A percentile compares a stretch with the other conserved stretches of the same genome.
These are phyloP conservation scores for Tetragnatha versicolor DNA, from an alignment of 1,140 invertebrate genomes.

Conservation along the genomic window DNA sequence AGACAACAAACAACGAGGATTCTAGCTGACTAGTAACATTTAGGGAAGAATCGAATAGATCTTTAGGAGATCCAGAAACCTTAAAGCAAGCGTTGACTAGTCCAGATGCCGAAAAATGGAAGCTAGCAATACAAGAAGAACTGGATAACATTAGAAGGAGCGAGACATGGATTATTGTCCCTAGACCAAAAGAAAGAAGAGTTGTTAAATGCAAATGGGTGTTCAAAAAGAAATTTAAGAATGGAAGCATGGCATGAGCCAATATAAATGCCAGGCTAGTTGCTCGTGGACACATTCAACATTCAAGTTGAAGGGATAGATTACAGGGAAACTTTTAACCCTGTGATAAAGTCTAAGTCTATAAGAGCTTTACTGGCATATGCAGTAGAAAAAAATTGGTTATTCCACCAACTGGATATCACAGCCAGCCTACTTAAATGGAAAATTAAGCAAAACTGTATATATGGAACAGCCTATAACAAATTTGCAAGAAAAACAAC, in stretches of 20 bases:
- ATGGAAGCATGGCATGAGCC: constrained; percentile 43
- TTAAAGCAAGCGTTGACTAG: constrained; percentile 14
- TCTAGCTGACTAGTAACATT: constrained; percentile 13
- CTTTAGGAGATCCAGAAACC: not conserved
- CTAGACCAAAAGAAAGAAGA: not conserved
- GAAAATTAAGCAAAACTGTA: constrained; percentile 61
- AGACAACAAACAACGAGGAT: constrained; percentile 14
- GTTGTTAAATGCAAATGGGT: constrained; percentile 44
- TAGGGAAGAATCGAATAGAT: not conserved
- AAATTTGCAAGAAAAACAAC: not conserved
- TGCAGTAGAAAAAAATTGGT: not conserved
- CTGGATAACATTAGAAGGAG: constrained; percentile 19
- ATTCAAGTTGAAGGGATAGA: constrained; percentile 33
- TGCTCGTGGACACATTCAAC: constrained; percentile 6
- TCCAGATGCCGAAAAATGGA: constrained; percentile 23
- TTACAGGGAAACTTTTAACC: constrained; percentile 23
- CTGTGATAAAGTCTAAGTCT: constrained; percentile 17
- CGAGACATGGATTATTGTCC: constrained; percentile 9
- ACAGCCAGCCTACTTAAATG: constrained; percentile 63
- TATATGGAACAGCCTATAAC: constrained; percentile 59
- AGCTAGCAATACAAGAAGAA: constrained; percentile 44
- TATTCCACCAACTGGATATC: constrained; percentile 54
- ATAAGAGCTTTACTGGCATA: constrained; percentile 53
- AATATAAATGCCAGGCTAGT: constrained; percentile 33
- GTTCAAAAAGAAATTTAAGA: constrained; percentile 24